These are phyloP conservation scores for Pteronotus mesoamericanus DNA, from an alignment of 2,797 vertebrate genomes.

Conservation along the genomic window DNA sequence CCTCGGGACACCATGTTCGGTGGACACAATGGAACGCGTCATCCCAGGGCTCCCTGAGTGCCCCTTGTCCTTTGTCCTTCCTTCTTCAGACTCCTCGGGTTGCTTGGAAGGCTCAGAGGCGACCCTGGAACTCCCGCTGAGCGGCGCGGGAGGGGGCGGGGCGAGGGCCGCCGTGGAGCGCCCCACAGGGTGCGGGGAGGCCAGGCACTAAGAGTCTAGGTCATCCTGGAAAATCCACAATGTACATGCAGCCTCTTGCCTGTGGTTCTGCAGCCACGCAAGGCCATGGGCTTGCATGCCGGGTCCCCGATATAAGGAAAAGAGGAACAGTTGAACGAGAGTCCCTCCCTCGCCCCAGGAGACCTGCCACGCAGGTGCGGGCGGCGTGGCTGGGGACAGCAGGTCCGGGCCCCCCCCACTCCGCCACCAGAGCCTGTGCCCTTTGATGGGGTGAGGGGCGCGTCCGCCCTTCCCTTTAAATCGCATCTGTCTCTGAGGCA, in stretches of 20 bases:
- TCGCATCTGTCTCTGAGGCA: background rate
- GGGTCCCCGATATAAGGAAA: fast-evolving
- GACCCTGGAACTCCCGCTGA: background rate
- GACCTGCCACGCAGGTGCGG: background rate
- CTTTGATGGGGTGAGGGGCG: background rate
- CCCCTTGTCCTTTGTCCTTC: background rate
- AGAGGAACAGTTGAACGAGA: background rate
- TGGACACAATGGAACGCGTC: fast-evolving
- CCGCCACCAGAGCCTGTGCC: too few relatives aligned
- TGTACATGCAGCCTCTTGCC: background rate
- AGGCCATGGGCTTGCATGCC: fast-evolving
- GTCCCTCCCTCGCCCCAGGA: background rate
- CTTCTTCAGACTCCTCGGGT: background rate
- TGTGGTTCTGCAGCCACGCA: fast-evolving
- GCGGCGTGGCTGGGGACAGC: background rate
- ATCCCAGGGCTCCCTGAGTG: fast-evolving
- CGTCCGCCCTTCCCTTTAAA: fast-evolving
- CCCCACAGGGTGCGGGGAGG: background rate
- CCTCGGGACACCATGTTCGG: fast-evolving
- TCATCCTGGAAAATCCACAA: background rate
- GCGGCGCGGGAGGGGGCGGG: background rate
- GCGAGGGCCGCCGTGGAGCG: background rate
- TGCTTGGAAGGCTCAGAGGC: background rate
- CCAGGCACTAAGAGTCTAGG: fast-evolving
- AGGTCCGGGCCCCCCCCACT: too few relatives aligned